Evolutionary conservation across 2,113 vertebrate genomes (phyloP).

Genomic region (Lophius piscatorius): DNA sequence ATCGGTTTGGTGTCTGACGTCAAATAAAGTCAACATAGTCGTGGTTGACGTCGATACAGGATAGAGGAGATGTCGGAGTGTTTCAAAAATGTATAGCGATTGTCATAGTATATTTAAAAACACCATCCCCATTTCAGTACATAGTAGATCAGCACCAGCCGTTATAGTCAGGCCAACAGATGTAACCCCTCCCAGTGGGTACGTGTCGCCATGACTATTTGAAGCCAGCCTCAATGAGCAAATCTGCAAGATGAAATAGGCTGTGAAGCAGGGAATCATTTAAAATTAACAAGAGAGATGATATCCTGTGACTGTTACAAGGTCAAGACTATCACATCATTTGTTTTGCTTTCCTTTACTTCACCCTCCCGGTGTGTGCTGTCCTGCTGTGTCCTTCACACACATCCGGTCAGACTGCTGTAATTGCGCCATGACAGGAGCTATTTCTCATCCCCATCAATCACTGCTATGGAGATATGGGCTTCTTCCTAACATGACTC

Average conservation of each 20-base stretch:
- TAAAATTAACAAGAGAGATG: slow-evolving; percentile 57
- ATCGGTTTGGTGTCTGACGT: too few species aligned
- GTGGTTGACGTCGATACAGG: too few species aligned
- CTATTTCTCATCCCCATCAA: slow-evolving; percentile 65
- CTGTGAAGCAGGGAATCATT: slow-evolving; percentile 39
- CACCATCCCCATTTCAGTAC: neutral
- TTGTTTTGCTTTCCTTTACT: slow-evolving; percentile 51
- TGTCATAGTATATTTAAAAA: too few species aligned
- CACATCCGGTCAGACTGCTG: slow-evolving; percentile 59
- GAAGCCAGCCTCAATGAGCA: slow-evolving; percentile 36
- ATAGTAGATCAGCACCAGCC: slow-evolving; percentile 1
- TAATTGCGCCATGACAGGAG: slow-evolving; percentile 71
- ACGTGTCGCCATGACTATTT: slow-evolving; percentile 12
- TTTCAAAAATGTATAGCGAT: too few species aligned
- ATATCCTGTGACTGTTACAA: slow-evolving; percentile 49
- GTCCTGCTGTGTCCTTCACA: slow-evolving; percentile 69
- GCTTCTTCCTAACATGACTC: slow-evolving; percentile 54
- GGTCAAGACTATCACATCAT: slow-evolving; percentile 62
- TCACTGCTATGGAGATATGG: slow-evolving; percentile 60
- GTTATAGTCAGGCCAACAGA: slow-evolving; percentile 16
- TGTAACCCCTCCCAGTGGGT: slow-evolving; percentile 16
- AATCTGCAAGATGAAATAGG: slow-evolving; percentile 16
- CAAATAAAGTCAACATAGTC: too few species aligned
- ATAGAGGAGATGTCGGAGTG: too few species aligned
- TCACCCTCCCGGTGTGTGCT: slow-evolving; percentile 36